These are phyloP conservation scores for Ispidina picta DNA, from an alignment of 2,797 vertebrate genomes.

Conservation along the genomic window DNA sequence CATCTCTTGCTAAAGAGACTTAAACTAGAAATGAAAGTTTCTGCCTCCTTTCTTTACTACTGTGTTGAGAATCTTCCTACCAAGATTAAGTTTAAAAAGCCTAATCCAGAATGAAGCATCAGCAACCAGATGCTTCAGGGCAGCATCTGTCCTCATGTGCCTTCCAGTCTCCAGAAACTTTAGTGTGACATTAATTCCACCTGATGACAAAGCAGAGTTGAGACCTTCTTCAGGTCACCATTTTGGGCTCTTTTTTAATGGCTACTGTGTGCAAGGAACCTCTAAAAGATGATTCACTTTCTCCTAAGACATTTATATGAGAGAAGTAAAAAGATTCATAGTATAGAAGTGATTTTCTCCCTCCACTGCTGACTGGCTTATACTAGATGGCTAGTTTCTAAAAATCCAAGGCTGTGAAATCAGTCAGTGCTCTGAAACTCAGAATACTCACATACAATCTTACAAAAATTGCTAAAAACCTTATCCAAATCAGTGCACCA, in stretches of 20 bases:
- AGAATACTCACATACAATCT: background rate
- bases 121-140: background rate
- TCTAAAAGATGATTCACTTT: background rate
- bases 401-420: background rate
- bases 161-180: background rate
- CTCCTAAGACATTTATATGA: background rate
- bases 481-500: background rate
- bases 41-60: background rate
- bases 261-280: background rate
- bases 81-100: slow-evolving; percentile 11
- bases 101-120: background rate
- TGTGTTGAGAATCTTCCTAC: background rate
- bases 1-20: background rate
- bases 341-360: background rate
- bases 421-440: background rate
- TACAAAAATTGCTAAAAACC: background rate
- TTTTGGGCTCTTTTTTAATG: background rate
- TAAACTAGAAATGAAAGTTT: slow-evolving; percentile 2
- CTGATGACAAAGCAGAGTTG: background rate
- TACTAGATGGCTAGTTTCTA: background rate
- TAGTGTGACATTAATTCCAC: background rate
- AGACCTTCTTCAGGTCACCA: background rate
- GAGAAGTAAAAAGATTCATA: background rate
- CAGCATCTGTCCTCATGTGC: background rate
- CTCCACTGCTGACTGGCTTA: background rate